Base-by-base conservation (phyloP, 2,797 vertebrate species). In the Helicolenus hilgendorfi region DNA sequence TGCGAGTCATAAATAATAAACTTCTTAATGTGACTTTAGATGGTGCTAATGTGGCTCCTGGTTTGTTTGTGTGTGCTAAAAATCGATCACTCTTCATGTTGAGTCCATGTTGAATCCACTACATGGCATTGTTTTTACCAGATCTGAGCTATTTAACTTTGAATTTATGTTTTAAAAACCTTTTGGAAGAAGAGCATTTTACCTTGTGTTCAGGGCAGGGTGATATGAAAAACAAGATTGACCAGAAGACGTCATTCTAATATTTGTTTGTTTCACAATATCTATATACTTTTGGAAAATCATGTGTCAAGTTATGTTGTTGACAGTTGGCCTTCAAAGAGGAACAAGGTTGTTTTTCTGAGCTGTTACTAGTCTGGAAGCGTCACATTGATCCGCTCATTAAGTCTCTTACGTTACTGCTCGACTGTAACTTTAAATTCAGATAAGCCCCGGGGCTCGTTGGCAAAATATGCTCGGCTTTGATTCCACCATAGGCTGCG, bases 391-490 rank as follows among this genome's bases (percentile, higher is more conserved):
- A 91, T 60, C 31, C 0, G 3, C 58, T 79, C 35, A 72, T 90
- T 63, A 65, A 11, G 11, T 73, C 58, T 80, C 18, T 67, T 45
- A 45, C 72, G 69, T 35, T 56, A 22, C 35, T 15, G n/a, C 20
- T 41, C 2, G 10, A 24, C 60, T 63, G 10, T 22, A 55, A 72
- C 62, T 82, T 77, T 65, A 71, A 79, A 88, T 85, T 84, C 49
- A 72, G 13, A 69, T 80, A 63, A 18, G 31, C 83, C 53, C 49
- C 0, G 2, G 15, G 81, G 27, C 81, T 36, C 29, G 7, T 84
- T 85, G 60, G 26, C 3, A 53, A 83, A 81, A 73, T 69, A 59
- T 7, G 11, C 63, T 58, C 7, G 22, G 22, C 73, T 90, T 91
- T 86, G 72, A 87, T 80, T 87, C 60, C 3, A 41, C 71, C 80